Evolutionary conservation across 2,888 invertebrate genomes (phyloP), one percentile per base, ranked within the genome.

Genomic region (Drosophila falleni): DNA sequence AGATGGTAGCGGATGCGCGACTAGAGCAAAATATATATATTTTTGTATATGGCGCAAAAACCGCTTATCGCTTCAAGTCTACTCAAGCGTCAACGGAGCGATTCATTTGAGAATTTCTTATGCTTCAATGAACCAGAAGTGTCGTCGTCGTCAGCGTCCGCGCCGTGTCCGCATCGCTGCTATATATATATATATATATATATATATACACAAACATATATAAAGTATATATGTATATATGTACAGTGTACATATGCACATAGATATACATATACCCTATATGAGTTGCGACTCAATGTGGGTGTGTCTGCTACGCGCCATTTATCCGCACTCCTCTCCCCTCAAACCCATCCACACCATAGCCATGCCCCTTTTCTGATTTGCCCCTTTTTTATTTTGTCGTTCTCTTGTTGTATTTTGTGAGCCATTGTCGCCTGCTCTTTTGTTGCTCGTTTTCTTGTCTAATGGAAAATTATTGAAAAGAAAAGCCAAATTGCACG

Each of bases 61-160:
- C 71, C 84, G 88, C 86, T 88, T 86, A 86, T 86, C 88, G 86
- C 86, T 86, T 86, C 81, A 88, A 86, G 88, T 88, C 86, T 88
- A 86, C 87, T 86, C 86, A 86, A 86, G 86, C 86, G 86, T 86
- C 86, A 86, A 86, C 81, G 78, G 68, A 88, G 81, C 88, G 88
- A 86, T 88, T 86, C 88, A 88, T 86, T 86, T 86, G 88, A 86
- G 84, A 86, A 86, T 88, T 86, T 88, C 86, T 88, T 81, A 86
- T 88, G 86, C 86, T 86, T 86, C 86, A 86, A 63, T 86, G 86
- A 86, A 84, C 88, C 88, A 86, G 86, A 88, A 86, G 88, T 88
- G 86, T 87, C 62, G 81, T 75, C 85, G 69, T 72, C 75, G 77
- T 60, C 76, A 70, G 56, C 67, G 70, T 64, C 59, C 67, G 59